phyloP scores from a whole-genome alignment of 2,113 vertebrate species.

The Cranoglanis bouderius region DNA sequence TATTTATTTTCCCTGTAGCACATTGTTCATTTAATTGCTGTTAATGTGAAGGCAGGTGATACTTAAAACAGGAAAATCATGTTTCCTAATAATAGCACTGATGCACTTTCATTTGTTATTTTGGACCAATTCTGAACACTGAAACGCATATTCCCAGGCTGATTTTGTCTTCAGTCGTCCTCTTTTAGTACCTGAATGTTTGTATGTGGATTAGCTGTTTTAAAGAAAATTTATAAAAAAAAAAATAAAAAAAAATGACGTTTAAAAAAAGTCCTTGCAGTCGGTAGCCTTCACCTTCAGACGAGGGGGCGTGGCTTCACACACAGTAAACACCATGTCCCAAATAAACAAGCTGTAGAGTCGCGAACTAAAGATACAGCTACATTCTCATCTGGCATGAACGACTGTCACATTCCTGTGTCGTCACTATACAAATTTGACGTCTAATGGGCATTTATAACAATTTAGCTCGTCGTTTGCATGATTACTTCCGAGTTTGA shows the following conservation, averaged over 20 bases:
- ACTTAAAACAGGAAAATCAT: background rate
- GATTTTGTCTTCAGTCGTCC: background rate
- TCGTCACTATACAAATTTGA: background rate
- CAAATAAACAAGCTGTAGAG: background rate
- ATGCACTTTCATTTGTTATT: background rate
- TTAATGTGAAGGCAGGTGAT: background rate
- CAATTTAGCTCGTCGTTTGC: background rate
- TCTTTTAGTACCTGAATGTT: background rate
- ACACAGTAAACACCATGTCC: slow-evolving; percentile 9
- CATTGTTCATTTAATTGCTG: background rate
- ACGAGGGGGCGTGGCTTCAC: slow-evolving; percentile 20
- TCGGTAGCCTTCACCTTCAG: slow-evolving; percentile 18
- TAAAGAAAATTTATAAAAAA: too few species aligned
- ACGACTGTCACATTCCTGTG: background rate
- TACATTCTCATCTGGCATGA: background rate
- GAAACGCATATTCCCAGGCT: too few species aligned
- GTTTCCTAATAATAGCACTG: background rate
- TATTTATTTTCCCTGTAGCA: background rate
- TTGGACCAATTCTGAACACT: background rate
- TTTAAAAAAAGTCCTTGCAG: slow-evolving; percentile 8
- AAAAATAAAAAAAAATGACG: background rate
- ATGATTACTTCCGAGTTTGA: background rate
- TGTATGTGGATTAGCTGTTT: background rate
- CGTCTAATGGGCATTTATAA: too few species aligned
- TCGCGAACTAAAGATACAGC: background rate